Percentiles rank a stretch among this genome's conserved stretches.
phyloP scores from a whole-genome alignment of 2,797 vertebrate genomes.

The Micrastur ruficollis region DNA sequence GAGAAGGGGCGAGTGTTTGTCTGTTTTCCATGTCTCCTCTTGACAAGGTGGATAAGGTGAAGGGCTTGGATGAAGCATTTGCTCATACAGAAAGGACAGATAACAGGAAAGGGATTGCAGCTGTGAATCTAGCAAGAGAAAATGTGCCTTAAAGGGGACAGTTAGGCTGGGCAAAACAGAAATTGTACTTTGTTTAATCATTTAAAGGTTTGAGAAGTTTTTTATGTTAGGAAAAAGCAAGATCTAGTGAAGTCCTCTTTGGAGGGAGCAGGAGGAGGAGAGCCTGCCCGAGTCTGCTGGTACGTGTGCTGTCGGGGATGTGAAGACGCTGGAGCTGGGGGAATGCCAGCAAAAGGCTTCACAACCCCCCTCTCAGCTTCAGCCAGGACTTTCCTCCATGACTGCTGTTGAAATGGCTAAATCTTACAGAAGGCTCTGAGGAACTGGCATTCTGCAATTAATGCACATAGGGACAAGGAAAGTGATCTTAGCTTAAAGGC shows the following conservation, averaged over 20 bases:
- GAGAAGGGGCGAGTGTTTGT: accelerated
- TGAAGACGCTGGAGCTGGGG: background rate
- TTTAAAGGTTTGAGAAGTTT: background rate
- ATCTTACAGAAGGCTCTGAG: background rate
- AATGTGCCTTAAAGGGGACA: background rate
- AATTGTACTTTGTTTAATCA: background rate
- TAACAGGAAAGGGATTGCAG: background rate
- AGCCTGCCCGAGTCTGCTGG: background rate
- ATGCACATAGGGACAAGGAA: background rate
- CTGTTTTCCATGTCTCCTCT: background rate
- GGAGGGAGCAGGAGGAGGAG: background rate
- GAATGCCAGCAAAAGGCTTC: background rate
- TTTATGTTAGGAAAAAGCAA: background rate
- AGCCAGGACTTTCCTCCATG: background rate
- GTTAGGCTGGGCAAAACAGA: background rate
- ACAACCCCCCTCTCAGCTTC: background rate
- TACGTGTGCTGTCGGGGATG: background rate
- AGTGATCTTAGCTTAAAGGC: background rate
- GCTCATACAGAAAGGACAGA: background rate
- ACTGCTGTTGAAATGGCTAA: background rate
- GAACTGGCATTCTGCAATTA: background rate
- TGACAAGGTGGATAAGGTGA: background rate
- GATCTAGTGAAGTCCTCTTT: background rate
- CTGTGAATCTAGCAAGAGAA: background rate
- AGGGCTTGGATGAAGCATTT: background rate